Conservation (phyloP, 2,113 vertebrate species). For the Felis chaus region DNA sequence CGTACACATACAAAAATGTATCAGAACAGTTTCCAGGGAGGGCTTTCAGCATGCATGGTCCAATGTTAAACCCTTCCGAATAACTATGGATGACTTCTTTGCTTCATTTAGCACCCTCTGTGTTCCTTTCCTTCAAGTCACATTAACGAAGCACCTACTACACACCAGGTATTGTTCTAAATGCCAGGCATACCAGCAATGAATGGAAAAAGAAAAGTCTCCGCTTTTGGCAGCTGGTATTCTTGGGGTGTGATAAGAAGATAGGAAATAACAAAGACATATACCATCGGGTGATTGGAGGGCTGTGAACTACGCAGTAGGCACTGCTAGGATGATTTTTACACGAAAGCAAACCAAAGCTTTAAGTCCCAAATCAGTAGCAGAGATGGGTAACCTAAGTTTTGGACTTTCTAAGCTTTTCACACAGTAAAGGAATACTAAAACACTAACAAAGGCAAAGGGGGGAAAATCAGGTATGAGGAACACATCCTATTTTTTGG, state of each 20-base stretch:
- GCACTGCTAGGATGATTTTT: too few relatives aligned
- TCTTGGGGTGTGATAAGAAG: neutral
- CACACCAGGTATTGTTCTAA: rapidly evolving
- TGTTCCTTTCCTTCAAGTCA: neutral
- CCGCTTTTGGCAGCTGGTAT: neutral
- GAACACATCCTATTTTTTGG: rapidly evolving
- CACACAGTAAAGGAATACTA: neutral
- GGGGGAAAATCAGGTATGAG: rapidly evolving
- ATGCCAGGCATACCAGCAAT: neutral
- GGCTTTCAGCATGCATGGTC: rapidly evolving
- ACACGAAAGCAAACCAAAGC: too few relatives aligned
- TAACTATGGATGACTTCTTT: neutral
- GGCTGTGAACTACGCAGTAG: rapidly evolving
- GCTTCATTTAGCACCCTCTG: too few relatives aligned
- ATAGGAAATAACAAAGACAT: rapidly evolving
- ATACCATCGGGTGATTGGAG: rapidly evolving
- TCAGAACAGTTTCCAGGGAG: neutral
- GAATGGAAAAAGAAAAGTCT: neutral
- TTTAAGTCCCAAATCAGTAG: neutral
- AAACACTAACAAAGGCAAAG: neutral
- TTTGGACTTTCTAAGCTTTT: neutral
- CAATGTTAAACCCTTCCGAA: rapidly evolving
- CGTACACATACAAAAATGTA: neutral
- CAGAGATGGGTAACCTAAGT: neutral
- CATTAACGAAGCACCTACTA: neutral